A percentile compares a stretch with the other conserved stretches of the same genome.
Conservation (phyloP, 1,140 invertebrate species). For the Hermetia illucens region DNA sequence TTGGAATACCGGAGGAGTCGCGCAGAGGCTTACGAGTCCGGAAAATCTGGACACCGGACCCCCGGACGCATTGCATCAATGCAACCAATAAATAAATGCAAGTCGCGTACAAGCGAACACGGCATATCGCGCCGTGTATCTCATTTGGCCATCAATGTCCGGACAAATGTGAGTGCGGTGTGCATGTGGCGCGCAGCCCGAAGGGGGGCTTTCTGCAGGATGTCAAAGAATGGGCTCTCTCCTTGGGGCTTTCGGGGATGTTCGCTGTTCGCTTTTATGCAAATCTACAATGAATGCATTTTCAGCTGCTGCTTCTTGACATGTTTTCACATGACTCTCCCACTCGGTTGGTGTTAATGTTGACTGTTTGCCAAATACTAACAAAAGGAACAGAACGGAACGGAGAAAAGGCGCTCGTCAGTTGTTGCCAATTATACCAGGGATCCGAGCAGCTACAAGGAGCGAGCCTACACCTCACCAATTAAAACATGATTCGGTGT, state of each 20-base stretch:
- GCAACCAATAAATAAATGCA: slow-evolving; percentile 1
- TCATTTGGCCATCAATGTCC: background rate
- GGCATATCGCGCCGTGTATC: slow-evolving; percentile 1
- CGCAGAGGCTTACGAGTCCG: too few species aligned
- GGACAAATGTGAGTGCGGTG: background rate
- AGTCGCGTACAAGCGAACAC: background rate
- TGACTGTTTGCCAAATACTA: background rate
- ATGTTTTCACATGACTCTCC: background rate
- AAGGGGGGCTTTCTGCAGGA: too few species aligned
- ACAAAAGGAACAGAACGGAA: background rate
- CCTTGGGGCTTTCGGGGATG: background rate
- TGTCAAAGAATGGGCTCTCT: too few species aligned
- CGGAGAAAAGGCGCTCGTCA: background rate
- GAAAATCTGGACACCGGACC: too few species aligned
- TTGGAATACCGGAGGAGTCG: too few species aligned
- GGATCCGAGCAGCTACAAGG: too few species aligned
- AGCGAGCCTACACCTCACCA: background rate
- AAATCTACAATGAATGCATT: background rate
- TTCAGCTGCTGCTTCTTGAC: background rate
- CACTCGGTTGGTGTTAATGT: background rate
- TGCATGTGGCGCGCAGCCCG: background rate
- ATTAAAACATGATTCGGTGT: background rate
- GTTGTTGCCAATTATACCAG: too few species aligned
- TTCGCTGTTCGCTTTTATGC: background rate
- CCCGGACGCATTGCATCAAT: background rate